phyloP scores from a whole-genome alignment of 2,888 invertebrate genomes.

The Drosophila koepferae region DNA sequence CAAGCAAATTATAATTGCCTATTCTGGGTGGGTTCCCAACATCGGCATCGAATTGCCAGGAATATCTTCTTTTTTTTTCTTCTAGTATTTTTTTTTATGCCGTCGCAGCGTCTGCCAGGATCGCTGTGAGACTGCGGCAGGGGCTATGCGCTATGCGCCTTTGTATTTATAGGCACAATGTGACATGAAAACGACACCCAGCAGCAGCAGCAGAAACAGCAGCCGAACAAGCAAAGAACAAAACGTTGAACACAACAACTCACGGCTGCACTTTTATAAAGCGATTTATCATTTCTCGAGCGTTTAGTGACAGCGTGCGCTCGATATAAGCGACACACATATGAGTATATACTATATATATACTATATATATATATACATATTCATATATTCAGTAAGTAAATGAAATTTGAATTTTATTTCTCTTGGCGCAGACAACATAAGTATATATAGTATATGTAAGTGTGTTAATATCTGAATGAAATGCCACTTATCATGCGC shows the following conservation, averaged over 20 bases:
- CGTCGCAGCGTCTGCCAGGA: slow-evolving; percentile 74
- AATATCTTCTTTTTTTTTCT: neutral
- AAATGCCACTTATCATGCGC: slow-evolving; percentile 69
- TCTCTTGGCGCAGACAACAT: slow-evolving; percentile 17
- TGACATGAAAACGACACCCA: slow-evolving; percentile 68
- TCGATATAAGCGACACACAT: slow-evolving; percentile 46
- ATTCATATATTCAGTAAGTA: neutral
- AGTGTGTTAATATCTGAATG: slow-evolving; percentile 66
- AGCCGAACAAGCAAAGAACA: slow-evolving; percentile 46
- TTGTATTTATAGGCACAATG: slow-evolving; percentile 64
- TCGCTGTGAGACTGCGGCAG: slow-evolving; percentile 23
- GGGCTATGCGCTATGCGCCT: neutral
- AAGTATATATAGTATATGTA: slow-evolving; percentile 26
- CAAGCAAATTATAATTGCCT: slow-evolving; percentile 72
- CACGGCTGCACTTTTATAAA: slow-evolving; percentile 82
- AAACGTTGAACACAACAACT: slow-evolving; percentile 55
- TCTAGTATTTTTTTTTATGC: slow-evolving; percentile 7
- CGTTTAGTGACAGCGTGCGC: slow-evolving; percentile 76
- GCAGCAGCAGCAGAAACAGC: slow-evolving; percentile 36
- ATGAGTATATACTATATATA: slow-evolving; percentile 14
- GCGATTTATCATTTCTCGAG: slow-evolving; percentile 78
- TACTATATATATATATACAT: slow-evolving; percentile 4
- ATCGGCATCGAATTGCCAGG: slow-evolving; percentile 30
- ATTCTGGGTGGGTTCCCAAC: slow-evolving; percentile 72
- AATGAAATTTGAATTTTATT: slow-evolving; percentile 12